Conservation (phyloP, 2,888 invertebrate species). For the Marronus borbonicus region DNA sequence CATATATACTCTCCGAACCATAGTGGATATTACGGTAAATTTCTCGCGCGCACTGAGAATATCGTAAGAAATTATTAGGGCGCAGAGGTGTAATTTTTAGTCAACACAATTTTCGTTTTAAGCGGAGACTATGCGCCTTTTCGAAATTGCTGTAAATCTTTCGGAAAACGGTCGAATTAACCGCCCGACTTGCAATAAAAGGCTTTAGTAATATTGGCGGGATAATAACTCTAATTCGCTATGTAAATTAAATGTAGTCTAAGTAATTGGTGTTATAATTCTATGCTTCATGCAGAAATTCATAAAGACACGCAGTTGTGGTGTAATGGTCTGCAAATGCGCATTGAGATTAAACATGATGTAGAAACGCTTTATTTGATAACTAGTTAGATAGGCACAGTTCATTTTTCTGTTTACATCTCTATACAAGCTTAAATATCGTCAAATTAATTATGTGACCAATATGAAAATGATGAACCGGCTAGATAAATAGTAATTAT, state of each 20-base stretch:
- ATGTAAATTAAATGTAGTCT: not conserved
- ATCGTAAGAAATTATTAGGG: slow-evolving; percentile 39
- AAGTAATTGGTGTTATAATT: not conserved
- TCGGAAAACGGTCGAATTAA: not conserved
- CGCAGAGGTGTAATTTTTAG: slow-evolving; percentile 30
- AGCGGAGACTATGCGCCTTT: slow-evolving; percentile 4
- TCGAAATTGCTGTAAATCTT: not conserved
- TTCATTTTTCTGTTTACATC: too few relatives aligned
- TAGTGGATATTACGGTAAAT: slow-evolving; percentile 28
- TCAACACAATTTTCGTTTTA: slow-evolving; percentile 25
- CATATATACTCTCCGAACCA: slow-evolving; percentile 27
- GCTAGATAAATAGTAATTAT: too few relatives aligned
- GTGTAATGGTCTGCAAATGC: too few relatives aligned
- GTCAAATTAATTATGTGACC: too few relatives aligned
- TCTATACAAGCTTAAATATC: too few relatives aligned
- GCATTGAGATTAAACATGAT: too few relatives aligned
- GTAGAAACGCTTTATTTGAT: too few relatives aligned
- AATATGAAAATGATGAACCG: too few relatives aligned
- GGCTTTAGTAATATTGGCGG: not conserved
- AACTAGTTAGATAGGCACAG: too few relatives aligned
- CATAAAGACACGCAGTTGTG: too few relatives aligned
- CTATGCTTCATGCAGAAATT: too few relatives aligned
- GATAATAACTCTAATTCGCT: not conserved
- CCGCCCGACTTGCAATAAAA: not conserved
- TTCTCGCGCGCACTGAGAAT: slow-evolving; percentile 24